These are phyloP conservation scores for Tonatia bakeri DNA, from an alignment of 2,113 vertebrate species.

Conservation along the genomic window DNA sequence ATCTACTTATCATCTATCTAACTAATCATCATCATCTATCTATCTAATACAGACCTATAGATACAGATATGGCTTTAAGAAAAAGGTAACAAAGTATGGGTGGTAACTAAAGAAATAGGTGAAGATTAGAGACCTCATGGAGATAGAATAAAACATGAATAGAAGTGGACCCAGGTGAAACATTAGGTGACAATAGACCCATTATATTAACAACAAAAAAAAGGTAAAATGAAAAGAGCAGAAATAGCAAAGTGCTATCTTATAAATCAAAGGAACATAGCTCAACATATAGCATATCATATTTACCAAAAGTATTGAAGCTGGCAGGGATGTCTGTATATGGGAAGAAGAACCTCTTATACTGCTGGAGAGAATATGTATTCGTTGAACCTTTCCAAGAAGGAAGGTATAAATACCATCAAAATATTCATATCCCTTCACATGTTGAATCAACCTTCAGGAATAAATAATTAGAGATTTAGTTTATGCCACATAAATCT, in stretches of 20 bases:
- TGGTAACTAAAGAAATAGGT: background rate
- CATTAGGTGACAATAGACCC: fast-evolving
- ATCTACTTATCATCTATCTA: too few species aligned
- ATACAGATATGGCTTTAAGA: background rate
- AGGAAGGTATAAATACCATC: background rate
- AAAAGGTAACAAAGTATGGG: background rate
- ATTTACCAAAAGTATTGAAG: background rate
- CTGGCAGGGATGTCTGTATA: background rate
- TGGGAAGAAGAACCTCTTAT: background rate
- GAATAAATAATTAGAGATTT: background rate
- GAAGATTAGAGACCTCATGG: background rate
- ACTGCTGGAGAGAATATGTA: background rate
- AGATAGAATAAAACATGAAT: background rate
- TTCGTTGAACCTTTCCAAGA: background rate
- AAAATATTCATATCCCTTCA: background rate
- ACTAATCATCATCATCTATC: too few species aligned
- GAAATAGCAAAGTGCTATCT: background rate
- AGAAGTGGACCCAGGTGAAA: background rate
- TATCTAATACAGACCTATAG: too few species aligned
- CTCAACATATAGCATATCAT: background rate
- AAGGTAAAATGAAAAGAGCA: background rate
- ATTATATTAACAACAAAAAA: background rate
- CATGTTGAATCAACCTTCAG: background rate
- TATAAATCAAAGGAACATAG: background rate
- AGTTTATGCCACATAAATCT: background rate